Conservation (phyloP, 2,797 vertebrate genomes). For the Heterohyrax brucei region DNA sequence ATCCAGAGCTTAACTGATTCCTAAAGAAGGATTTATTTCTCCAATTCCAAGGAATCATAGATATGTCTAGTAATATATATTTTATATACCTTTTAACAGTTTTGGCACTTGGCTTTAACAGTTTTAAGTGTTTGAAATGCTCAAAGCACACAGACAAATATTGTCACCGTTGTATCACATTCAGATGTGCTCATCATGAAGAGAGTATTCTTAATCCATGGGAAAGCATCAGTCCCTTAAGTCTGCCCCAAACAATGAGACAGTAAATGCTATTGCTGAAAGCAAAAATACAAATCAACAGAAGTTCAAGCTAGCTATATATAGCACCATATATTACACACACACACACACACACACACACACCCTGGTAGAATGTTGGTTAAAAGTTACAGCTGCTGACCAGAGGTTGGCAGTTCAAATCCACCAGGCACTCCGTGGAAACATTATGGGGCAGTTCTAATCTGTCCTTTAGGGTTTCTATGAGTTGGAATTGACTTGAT, state of each 20-base stretch:
- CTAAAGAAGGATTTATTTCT: neutral
- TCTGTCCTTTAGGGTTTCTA: neutral
- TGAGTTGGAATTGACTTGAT: neutral
- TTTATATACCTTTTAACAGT: neutral
- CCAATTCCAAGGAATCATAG: neutral
- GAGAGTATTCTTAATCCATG: neutral
- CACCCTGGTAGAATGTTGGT: too few species aligned
- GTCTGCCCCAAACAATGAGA: neutral
- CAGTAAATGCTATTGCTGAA: neutral
- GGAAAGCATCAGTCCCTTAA: neutral
- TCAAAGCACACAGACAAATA: constrained; percentile 11
- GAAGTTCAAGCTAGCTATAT: neutral
- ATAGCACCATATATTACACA: too few species aligned
- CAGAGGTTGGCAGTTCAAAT: neutral
- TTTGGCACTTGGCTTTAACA: too few species aligned
- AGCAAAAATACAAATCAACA: neutral
- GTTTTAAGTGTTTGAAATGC: neutral
- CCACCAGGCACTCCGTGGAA: neutral
- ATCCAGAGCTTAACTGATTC: neutral
- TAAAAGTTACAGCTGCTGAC: too few species aligned
- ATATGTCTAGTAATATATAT: neutral
- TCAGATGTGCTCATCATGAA: neutral
- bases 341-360: too few species aligned
- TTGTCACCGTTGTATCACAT: neutral
- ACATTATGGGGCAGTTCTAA: neutral